Evolutionary conservation across 2,797 vertebrate genomes (phyloP), one percentile per base, ranked within the genome.

Genomic region (Coracias cyanogaster): DNA sequence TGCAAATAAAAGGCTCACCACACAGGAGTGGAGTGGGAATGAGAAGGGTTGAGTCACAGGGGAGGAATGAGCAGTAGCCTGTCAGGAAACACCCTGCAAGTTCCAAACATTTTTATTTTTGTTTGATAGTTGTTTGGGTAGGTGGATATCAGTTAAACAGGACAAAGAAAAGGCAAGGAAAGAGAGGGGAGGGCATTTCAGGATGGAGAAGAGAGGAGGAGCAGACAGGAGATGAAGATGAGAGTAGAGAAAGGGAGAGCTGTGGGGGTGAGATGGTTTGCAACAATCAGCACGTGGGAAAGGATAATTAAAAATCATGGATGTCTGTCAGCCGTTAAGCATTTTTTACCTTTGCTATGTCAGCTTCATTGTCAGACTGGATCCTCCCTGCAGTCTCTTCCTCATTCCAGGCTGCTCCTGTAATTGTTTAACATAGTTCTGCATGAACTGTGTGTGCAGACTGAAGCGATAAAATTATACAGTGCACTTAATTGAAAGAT

Each of bases 51-150:
- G 89, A 91, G 55, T 96, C 95, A 96, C 54, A 25, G 31, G 37
- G 60, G 35, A 86, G 85, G 94, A 94, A 95, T 79, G 91, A 96
- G 57, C 65, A 97, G 49, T 6, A 0, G 66, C 35, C 22, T 96
- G 80, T 76, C 54, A 65, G 85, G 87, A 94, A 95, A 96, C 85
- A 94, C 91, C 95, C 91, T 54, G 20, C 0, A 13, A 95, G 93
- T 96, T 94, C 96, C 95, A 95, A 90, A 73, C 94, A 94, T 94
- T 96, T 86, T 93, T 72, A 93, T 76, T 95, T 90, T 79, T 64
- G 73, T 96, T 94, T 91, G 82, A 69, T 82, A 79, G 39, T 19
- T 43, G 15, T 88, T 94, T 84, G 86, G 54, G 91, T 96, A 93
- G 96, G 91, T 88, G 93, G 87, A 86, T 65, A 95, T 94, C 76